These are phyloP conservation scores for Neopelma chrysocephalum DNA, from an alignment of 2,797 vertebrate species.

Conservation along the genomic window DNA sequence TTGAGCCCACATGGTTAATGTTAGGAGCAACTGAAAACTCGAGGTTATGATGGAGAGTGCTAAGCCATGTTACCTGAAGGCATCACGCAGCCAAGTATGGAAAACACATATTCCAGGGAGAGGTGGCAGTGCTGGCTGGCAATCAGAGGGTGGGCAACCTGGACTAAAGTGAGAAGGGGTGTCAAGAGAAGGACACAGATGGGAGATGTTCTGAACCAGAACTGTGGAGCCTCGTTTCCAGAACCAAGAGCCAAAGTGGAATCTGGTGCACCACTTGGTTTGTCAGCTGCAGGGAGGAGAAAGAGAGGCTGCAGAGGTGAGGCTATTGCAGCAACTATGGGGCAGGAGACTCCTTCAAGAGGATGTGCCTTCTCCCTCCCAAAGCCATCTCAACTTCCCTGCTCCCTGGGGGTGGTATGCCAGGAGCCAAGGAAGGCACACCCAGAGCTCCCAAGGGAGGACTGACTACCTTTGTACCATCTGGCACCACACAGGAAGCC, in stretches of 20 bases:
- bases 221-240: not conserved
- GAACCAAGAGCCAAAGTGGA: not conserved
- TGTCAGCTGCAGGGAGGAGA: not conserved
- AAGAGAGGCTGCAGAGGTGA: not conserved
- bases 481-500: not conserved
- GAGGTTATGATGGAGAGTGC: not conserved
- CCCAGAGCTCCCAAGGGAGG: not conserved
- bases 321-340: not conserved
- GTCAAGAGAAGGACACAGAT: not conserved
- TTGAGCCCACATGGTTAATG: not conserved
- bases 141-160: not conserved
- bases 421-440: not conserved
- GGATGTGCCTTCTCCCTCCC: not conserved
- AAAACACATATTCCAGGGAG: not conserved
- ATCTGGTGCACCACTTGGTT: not conserved
- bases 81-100: fast-evolving
- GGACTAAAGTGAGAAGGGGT: not conserved
- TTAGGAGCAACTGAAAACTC: not conserved
- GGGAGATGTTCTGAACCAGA: not conserved
- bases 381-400: not conserved
- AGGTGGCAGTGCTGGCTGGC: not conserved
- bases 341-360: not conserved
- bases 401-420: not conserved
- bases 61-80: not conserved
- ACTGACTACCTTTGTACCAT: not conserved